phyloP scores from a whole-genome alignment of 1,140 invertebrate genomes.

The Melanaphis sacchari region DNA sequence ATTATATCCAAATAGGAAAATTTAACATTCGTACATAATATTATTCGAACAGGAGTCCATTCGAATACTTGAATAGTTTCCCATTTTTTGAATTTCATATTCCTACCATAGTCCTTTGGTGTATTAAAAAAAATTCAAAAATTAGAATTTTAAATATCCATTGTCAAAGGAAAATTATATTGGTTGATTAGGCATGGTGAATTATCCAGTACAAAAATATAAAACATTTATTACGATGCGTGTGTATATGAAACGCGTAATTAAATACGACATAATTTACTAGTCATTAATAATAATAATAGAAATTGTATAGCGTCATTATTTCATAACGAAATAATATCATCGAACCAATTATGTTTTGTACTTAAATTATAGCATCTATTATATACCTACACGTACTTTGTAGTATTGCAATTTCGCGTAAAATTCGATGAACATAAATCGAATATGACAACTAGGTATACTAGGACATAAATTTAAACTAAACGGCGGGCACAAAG shows the following conservation, averaged over 20 bases:
- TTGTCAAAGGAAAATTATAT: neutral
- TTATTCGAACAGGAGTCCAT: too few species aligned
- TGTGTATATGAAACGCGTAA: neutral
- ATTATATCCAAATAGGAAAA: too few species aligned
- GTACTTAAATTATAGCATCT: neutral
- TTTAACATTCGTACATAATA: too few species aligned
- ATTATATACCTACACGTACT: neutral
- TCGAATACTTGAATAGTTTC: too few species aligned
- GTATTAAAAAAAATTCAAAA: too few species aligned
- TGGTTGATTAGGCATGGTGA: neutral
- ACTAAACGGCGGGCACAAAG: neutral
- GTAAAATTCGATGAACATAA: neutral
- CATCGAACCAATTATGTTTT: neutral
- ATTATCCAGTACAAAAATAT: neutral
- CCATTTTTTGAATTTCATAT: too few species aligned
- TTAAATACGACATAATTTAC: neutral
- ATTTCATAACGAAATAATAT: neutral
- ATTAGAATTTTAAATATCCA: too few species aligned
- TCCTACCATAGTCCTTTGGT: too few species aligned
- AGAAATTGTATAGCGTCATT: neutral
- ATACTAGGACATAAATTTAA: neutral
- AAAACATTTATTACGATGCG: too few species aligned
- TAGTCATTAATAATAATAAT: neutral
- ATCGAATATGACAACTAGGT: conserved; percentile 5
- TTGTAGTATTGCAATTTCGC: neutral